These are phyloP conservation scores for Microctonus brassicae DNA, from an alignment of 2,888 invertebrate genomes.

Conservation along the genomic window DNA sequence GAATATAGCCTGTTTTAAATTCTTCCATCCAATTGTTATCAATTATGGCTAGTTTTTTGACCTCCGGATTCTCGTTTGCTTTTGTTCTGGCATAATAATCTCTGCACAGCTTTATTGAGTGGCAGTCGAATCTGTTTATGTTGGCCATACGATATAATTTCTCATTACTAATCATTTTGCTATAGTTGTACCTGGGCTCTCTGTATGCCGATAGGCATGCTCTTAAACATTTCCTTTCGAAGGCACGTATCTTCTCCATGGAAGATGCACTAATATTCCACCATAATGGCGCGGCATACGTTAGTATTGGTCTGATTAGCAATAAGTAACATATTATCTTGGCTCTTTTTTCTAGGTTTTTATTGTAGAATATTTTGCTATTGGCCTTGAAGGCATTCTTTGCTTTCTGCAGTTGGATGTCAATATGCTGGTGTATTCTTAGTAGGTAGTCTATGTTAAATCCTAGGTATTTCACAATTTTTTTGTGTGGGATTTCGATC, in stretches of 20 bases:
- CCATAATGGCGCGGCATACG: constrained; percentile 14
- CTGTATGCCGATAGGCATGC: not conserved
- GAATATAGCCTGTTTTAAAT: not conserved
- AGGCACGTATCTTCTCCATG: constrained; percentile 9
- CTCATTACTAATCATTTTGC: not conserved
- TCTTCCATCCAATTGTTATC: not conserved
- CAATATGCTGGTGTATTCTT: not conserved
- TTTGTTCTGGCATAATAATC: constrained; percentile 29
- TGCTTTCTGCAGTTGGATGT: not conserved
- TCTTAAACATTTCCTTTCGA: constrained; percentile 30
- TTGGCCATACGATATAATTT: constrained; percentile 17
- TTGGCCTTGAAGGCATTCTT: not conserved
- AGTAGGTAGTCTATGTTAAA: not conserved
- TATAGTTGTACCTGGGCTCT: not conserved
- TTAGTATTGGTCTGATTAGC: constrained; percentile 19
- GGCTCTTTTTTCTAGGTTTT: not conserved
- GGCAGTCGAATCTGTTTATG: constrained; percentile 32
- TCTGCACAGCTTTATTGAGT: constrained; percentile 25
- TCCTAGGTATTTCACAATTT: not conserved
- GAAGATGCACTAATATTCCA: not conserved
- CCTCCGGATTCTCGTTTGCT: not conserved
- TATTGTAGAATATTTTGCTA: not conserved
- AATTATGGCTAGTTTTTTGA: not conserved
- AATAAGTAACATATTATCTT: constrained; percentile 35
- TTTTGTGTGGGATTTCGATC: not conserved